A percentile compares a stretch with the other conserved stretches of the same genome.
These are phyloP conservation scores for Stictocephala bisonia DNA, from an alignment of 2,888 invertebrate species.

Conservation along the genomic window DNA sequence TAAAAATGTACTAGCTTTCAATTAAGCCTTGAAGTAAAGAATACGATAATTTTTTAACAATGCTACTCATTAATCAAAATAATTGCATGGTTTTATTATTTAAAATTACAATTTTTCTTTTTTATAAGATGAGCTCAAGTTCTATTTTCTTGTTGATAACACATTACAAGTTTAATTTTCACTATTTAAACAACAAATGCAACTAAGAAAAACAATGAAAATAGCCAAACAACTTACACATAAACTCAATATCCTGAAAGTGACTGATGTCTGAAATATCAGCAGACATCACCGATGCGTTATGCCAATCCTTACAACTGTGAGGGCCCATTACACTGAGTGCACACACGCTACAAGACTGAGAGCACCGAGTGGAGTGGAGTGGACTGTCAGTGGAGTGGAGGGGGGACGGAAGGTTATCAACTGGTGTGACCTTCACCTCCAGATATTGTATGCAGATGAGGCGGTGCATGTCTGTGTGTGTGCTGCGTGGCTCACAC, in stretches of 20 bases:
- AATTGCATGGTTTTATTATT: not conserved
- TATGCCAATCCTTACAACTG: not conserved
- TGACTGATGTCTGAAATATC: not conserved
- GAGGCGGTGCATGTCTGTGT: too few species aligned
- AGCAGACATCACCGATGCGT: not conserved
- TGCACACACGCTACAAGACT: slow-evolving; percentile 12
- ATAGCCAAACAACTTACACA: slow-evolving; percentile 1
- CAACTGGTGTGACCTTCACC: slow-evolving; percentile 22
- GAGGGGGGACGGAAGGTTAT: slow-evolving; percentile 22
- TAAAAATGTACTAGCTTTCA: too few species aligned
- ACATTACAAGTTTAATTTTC: too few species aligned
- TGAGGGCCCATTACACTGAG: slow-evolving; percentile 21
- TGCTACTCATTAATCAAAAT: not conserved
- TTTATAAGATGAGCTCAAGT: not conserved
- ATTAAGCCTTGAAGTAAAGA: too few species aligned
- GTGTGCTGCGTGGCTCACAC: too few species aligned
- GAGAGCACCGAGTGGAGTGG: not conserved
- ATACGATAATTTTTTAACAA: not conserved
- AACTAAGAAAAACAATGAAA: too few species aligned
- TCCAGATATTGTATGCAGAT: slow-evolving; percentile 32
- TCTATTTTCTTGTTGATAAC: too few species aligned
- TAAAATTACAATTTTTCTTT: not conserved
- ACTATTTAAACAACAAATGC: too few species aligned
- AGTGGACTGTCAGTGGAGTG: too few species aligned
- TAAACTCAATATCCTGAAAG: slow-evolving; percentile 14